Conservation (phyloP, 2,113 vertebrate species). For the Carollia perspicillata region DNA sequence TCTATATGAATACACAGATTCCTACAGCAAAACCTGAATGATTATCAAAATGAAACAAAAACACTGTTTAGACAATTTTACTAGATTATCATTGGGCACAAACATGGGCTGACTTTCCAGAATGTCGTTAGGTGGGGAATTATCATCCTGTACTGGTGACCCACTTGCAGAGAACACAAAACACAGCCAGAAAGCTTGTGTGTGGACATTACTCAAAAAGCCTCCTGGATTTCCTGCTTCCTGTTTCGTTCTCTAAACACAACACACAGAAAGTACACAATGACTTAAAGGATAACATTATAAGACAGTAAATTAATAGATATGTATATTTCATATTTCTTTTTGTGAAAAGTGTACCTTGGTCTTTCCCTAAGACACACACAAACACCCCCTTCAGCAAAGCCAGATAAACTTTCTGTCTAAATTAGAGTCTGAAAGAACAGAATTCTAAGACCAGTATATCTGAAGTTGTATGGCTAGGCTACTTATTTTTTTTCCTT, state of each 20-base stretch:
- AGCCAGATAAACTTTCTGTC: not conserved
- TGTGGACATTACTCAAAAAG: not conserved
- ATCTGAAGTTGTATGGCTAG: not conserved
- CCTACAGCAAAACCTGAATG: not conserved
- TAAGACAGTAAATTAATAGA: not conserved
- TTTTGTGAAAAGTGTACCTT: not conserved
- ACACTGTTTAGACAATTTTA: not conserved
- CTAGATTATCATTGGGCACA: not conserved
- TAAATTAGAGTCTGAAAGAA: not conserved
- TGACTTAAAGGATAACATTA: not conserved
- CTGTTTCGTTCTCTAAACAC: not conserved
- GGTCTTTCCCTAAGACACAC: not conserved
- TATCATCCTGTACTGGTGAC: not conserved
- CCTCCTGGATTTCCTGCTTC: not conserved
- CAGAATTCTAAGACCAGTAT: not conserved
- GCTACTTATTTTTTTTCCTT: not conserved
- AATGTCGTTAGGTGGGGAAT: not conserved
- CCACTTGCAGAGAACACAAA: not conserved
- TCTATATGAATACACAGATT: not conserved
- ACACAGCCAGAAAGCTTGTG: not conserved
- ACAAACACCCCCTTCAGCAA: not conserved
- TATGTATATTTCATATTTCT: not conserved
- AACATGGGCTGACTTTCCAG: not conserved
- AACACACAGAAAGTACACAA: not conserved
- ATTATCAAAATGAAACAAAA: conserved; percentile 13